A percentile compares a stretch with the other conserved stretches of the same genome.
Evolutionary conservation across 2,113 vertebrate genomes (phyloP).

Genomic region (Sakesphorus luctuosus): DNA sequence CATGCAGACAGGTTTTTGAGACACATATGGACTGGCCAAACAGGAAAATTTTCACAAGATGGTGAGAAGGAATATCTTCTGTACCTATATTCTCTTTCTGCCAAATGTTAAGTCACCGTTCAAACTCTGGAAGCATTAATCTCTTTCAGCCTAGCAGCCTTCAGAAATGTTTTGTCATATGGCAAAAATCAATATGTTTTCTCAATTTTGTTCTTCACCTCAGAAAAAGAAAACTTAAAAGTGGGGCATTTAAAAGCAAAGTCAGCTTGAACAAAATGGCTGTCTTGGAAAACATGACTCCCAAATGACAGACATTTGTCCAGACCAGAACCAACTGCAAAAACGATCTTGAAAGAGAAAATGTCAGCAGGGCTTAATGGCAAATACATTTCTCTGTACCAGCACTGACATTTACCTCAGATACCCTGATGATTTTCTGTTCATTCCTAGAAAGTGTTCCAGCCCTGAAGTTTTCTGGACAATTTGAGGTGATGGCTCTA

Average conservation of each 20-base stretch:
- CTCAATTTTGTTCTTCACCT: neutral
- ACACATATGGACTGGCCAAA: neutral
- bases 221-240: neutral
- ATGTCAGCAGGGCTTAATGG: slow-evolving; percentile 10
- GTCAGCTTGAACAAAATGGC: neutral
- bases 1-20: neutral
- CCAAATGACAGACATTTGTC: neutral
- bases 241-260: neutral
- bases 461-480: neutral
- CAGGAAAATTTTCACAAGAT: neutral
- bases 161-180: neutral
- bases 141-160: neutral
- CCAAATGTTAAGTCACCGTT: neutral
- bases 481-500: neutral
- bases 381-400: neutral
- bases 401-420: slow-evolving; percentile 25
- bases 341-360: slow-evolving; percentile 32
- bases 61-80: neutral
- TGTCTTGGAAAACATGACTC: neutral
- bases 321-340: neutral
- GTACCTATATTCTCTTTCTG: neutral
- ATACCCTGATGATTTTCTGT: neutral
- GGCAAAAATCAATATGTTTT: slow-evolving; percentile 22
- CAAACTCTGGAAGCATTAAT: neutral
- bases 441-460: neutral